phyloP scores from a whole-genome alignment of 2,797 vertebrate species.

The Chrosomus eos region DNA sequence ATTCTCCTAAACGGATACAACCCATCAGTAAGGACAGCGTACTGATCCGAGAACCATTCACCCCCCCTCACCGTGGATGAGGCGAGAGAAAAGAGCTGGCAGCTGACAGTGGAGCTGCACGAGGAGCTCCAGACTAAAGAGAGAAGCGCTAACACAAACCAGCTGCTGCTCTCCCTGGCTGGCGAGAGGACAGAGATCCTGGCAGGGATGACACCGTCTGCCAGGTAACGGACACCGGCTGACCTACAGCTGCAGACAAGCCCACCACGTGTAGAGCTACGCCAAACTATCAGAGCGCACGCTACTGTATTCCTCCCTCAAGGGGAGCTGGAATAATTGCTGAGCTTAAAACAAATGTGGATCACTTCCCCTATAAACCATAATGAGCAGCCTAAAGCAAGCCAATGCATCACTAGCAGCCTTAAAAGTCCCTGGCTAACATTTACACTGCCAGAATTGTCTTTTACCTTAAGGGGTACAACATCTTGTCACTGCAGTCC shows the following conservation, averaged over 20 bases:
- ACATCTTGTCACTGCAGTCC: neutral
- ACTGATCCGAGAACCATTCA: constrained; percentile 20
- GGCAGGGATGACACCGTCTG: constrained; percentile 63
- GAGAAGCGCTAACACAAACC: constrained; percentile 73
- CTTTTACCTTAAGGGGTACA: neutral
- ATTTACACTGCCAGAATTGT: neutral
- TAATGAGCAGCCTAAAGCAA: constrained; percentile 68
- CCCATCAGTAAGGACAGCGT: constrained; percentile 31
- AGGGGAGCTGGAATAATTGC: constrained; percentile 33
- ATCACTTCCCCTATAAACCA: constrained; percentile 67
- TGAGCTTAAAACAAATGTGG: constrained; percentile 44
- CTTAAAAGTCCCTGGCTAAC: constrained; percentile 48
- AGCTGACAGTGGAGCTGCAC: constrained; percentile 36
- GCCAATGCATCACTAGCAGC: constrained; percentile 60
- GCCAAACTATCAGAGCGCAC: constrained; percentile 15
- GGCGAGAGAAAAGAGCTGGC: constrained; percentile 45
- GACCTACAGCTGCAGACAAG: constrained; percentile 30
- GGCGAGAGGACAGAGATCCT: constrained; percentile 63
- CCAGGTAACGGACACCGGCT: constrained; percentile 48
- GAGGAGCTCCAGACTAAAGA: constrained; percentile 46
- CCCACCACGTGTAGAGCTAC: constrained; percentile 42
- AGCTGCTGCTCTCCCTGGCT: constrained; percentile 77
- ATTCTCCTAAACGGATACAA: constrained; percentile 46
- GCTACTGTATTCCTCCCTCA: constrained; percentile 13
- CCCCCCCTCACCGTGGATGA: constrained; percentile 20